phyloP scores from a whole-genome alignment of 92 coral and sea anemone species.

The Epizoanthus ramosus region DNA sequence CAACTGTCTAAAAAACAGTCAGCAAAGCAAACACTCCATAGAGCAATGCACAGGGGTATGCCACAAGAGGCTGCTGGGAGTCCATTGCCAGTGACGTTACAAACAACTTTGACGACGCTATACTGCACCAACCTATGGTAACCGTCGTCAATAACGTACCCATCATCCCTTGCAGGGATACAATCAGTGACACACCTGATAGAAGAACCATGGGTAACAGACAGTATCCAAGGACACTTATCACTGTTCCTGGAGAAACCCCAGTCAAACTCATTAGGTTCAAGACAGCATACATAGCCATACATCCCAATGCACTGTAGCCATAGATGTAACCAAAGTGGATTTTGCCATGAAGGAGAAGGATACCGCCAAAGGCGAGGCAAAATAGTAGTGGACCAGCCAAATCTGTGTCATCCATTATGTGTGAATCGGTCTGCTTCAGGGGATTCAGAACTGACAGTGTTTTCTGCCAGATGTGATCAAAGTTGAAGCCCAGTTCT shows the following conservation, averaged over 20 bases:
- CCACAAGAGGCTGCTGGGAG: conserved; percentile 92
- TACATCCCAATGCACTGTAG: conserved; percentile 85
- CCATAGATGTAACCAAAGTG: conserved; percentile 97
- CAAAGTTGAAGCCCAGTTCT: conserved; percentile 95
- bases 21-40: conserved; percentile 95
- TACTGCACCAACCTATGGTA: conserved; percentile 95
- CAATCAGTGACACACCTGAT: conserved; percentile 77
- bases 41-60: conserved; percentile 95
- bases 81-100: conserved; percentile 96
- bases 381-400: conserved; percentile 97
- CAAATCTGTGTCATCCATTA: conserved; percentile 98
- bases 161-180: conserved; percentile 84
- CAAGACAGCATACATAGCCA: conserved; percentile 88
- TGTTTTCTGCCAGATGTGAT: conserved; percentile 96
- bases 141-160: conserved; percentile 79
- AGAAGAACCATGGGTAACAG: conserved; percentile 90
- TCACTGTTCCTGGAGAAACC: conserved; percentile 86
- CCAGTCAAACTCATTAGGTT: conserved; percentile 97
- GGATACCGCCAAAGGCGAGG: conserved; percentile 92
- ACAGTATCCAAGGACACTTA: conserved; percentile 95
- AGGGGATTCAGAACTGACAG: conserved; percentile 94
- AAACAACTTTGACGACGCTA: conserved; percentile 94
- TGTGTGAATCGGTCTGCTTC: conserved; percentile 82
- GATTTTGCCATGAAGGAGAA: conserved; percentile 92
- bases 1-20: conserved; percentile 74